phyloP scores from a whole-genome alignment of 2,113 vertebrate genomes.

The Corapipo altera region DNA sequence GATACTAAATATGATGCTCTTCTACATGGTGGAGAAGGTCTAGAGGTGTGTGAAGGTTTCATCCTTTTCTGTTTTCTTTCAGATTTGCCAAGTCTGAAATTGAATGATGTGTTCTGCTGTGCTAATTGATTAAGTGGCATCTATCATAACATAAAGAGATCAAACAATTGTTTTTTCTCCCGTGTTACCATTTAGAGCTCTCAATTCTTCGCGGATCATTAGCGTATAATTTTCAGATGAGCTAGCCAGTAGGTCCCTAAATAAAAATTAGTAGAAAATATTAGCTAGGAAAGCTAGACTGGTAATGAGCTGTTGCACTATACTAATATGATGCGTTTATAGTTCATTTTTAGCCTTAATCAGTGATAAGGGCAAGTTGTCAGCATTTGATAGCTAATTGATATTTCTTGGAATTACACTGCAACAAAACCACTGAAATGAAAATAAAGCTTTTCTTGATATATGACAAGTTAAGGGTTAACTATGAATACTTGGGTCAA shows the following conservation, averaged over 20 bases:
- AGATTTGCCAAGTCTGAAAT: not conserved
- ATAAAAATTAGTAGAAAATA: conserved; percentile 49
- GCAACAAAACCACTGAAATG: not conserved
- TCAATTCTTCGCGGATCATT: not conserved
- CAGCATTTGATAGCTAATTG: conserved; percentile 33
- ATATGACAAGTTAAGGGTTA: conserved; percentile 3
- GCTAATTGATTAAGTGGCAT: conserved; percentile 37
- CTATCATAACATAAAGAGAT: conserved; percentile 45
- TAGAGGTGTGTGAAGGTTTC: not conserved
- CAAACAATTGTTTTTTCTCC: conserved; percentile 20
- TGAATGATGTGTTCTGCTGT: not conserved
- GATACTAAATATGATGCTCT: not conserved
- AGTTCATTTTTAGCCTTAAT: conserved; percentile 44
- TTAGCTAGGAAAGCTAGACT: conserved; percentile 20
- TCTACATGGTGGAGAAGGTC: not conserved
- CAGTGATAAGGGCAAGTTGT: conserved; percentile 25
- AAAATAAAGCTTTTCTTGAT: conserved; percentile 22
- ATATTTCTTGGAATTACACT: conserved; percentile 10
- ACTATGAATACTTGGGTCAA: not conserved
- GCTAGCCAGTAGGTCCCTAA: conserved; percentile 43
- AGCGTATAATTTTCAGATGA: conserved; percentile 15
- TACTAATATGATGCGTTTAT: conserved; percentile 29
- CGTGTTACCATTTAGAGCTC: not conserved
- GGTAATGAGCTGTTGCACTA: conserved; percentile 46
- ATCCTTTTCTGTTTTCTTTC: not conserved